phyloP scores from a whole-genome alignment of 35 echinoderm and acorn worm species.

The Lytechinus pictus region DNA sequence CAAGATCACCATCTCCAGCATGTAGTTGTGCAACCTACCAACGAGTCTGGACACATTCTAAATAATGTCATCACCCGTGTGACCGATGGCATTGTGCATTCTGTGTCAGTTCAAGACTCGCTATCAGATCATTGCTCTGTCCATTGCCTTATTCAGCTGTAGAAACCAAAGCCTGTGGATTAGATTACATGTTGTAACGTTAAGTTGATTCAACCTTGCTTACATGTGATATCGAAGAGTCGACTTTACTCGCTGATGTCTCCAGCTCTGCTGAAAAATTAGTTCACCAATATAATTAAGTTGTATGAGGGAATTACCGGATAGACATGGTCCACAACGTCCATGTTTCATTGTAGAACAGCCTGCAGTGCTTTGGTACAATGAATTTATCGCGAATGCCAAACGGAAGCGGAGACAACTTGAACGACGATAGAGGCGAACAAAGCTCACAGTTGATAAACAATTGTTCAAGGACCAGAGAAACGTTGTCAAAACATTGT shows the following conservation, averaged over 20 bases:
- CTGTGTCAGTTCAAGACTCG: neutral
- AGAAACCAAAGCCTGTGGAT: neutral
- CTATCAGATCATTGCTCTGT: neutral
- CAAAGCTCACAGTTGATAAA: neutral
- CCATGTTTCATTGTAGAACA: slow-evolving; percentile 18
- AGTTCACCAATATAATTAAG: slow-evolving; percentile 8
- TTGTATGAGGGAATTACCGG: slow-evolving; percentile 29
- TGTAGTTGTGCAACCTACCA: neutral
- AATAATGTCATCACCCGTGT: neutral
- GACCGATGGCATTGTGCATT: neutral
- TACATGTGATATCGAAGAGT: neutral
- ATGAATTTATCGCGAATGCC: slow-evolving; percentile 15
- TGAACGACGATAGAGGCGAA: slow-evolving; percentile 50
- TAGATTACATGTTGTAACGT: neutral
- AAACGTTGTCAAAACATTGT: neutral
- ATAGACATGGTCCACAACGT: slow-evolving; percentile 53
- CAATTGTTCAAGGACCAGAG: neutral
- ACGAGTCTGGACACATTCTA: neutral
- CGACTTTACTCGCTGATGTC: neutral
- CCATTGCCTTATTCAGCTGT: neutral
- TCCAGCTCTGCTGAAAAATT: neutral
- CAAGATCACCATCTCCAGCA: neutral
- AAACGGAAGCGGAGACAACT: slow-evolving; percentile 40
- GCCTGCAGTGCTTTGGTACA: slow-evolving; percentile 53
- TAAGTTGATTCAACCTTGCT: too few relatives aligned